These are phyloP conservation scores for Hippolais icterina DNA, from an alignment of 2,113 vertebrate species.

Conservation along the genomic window DNA sequence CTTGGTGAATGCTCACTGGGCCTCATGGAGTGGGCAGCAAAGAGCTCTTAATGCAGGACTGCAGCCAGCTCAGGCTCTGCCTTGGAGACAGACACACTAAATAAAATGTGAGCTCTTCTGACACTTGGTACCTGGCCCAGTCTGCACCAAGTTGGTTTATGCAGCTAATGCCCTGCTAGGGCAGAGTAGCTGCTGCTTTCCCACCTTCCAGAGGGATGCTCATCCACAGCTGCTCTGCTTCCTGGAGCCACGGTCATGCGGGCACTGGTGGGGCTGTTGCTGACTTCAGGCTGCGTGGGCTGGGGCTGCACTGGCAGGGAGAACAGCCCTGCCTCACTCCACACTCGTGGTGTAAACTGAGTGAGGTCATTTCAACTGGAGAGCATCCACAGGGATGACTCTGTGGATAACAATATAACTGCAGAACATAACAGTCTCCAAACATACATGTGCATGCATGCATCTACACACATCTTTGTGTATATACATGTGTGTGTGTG, in stretches of 20 bases:
- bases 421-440: neutral
- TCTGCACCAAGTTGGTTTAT: neutral
- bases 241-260: rapidly evolving
- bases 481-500: too few species aligned
- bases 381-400: neutral
- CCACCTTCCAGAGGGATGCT: neutral
- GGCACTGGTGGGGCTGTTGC: neutral
- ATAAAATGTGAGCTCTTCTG: neutral
- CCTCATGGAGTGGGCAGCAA: rapidly evolving
- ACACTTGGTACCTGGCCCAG: neutral
- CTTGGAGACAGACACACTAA: neutral
- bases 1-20: rapidly evolving
- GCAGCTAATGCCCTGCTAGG: neutral
- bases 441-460: neutral
- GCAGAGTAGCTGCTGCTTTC: neutral
- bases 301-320: neutral
- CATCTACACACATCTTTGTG: neutral
- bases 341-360: neutral
- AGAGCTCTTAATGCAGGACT: neutral
- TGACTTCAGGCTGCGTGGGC: neutral
- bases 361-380: neutral
- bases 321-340: neutral
- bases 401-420: neutral
- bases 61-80: neutral
- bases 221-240: neutral